Conservation (phyloP, 2,113 vertebrate species). For the Anthoscopus minutus region DNA sequence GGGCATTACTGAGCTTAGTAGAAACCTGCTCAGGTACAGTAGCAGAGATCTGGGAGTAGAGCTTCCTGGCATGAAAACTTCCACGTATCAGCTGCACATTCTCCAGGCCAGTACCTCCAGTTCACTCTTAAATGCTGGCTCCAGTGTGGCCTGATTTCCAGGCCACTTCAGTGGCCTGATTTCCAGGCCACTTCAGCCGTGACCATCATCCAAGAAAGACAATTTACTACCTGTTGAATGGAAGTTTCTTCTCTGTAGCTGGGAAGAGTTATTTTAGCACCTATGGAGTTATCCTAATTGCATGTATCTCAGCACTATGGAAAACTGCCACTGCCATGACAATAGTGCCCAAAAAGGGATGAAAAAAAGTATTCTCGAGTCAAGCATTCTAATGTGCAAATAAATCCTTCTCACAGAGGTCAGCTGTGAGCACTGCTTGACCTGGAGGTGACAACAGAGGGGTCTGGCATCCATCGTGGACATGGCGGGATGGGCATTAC, state of each 20-base stretch:
- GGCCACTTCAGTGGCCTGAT: neutral
- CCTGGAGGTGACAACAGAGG: neutral
- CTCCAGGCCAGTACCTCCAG: neutral
- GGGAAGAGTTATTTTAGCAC: neutral
- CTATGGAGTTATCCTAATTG: neutral
- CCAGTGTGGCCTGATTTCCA: neutral
- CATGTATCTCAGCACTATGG: neutral
- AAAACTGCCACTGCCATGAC: neutral
- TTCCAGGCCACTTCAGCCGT: neutral
- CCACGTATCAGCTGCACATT: neutral
- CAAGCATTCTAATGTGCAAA: neutral
- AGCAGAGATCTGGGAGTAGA: neutral
- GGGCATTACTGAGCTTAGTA: neutral
- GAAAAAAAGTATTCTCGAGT: neutral
- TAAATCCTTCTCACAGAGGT: neutral
- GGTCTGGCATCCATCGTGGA: neutral
- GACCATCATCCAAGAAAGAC: neutral
- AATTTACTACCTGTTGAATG: neutral
- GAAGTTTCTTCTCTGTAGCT: neutral
- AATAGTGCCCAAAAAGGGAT: neutral
- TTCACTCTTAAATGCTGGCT: neutral
- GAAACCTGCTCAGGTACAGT: neutral
- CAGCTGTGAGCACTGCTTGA: neutral
- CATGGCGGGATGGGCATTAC: rapidly evolving
- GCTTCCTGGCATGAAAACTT: neutral